These are phyloP conservation scores for Microchirus variegatus DNA, from an alignment of 2,797 vertebrate genomes.

Conservation along the genomic window DNA sequence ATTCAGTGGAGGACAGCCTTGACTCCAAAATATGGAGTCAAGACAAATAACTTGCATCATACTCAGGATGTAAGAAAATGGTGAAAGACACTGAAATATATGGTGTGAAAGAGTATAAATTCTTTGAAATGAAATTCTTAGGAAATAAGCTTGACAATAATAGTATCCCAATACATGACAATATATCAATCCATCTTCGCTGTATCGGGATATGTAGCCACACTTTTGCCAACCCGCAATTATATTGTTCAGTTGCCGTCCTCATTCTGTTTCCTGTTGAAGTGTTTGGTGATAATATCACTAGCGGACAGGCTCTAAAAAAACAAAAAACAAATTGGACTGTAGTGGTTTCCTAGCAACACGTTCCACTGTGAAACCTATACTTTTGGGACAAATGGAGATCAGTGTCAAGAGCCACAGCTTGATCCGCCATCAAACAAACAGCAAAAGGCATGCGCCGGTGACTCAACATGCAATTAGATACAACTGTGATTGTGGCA, in stretches of 20 bases:
- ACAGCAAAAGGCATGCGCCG: not conserved
- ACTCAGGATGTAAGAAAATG: too few species aligned
- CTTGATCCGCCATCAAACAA: slow-evolving; percentile 17
- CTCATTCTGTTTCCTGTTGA: slow-evolving; percentile 5
- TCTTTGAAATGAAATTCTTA: too few species aligned
- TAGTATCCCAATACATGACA: too few species aligned
- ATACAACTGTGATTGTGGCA: not conserved
- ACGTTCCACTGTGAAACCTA: slow-evolving; percentile 6
- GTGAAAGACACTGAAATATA: too few species aligned
- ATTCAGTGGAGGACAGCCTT: not conserved
- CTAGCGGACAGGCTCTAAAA: slow-evolving; percentile 19
- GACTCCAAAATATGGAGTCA: not conserved
- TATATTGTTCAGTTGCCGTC: slow-evolving; percentile 1
- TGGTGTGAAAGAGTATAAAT: too few species aligned
- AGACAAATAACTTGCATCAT: too few species aligned
- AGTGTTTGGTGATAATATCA: slow-evolving; percentile 22
- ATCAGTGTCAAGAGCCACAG: slow-evolving; percentile 12
- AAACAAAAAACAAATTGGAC: not conserved
- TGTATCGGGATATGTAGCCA: too few species aligned
- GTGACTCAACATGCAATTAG: not conserved
- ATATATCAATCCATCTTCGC: too few species aligned
- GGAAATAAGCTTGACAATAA: too few species aligned
- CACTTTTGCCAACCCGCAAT: slow-evolving; percentile 3
- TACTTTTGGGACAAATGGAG: slow-evolving; percentile 16
- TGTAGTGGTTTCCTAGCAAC: slow-evolving; percentile 63